Percentiles rank a stretch among this genome's conserved stretches.
phyloP scores from a whole-genome alignment of 2,888 invertebrate genomes.

The Eugnorisma glareosa region DNA sequence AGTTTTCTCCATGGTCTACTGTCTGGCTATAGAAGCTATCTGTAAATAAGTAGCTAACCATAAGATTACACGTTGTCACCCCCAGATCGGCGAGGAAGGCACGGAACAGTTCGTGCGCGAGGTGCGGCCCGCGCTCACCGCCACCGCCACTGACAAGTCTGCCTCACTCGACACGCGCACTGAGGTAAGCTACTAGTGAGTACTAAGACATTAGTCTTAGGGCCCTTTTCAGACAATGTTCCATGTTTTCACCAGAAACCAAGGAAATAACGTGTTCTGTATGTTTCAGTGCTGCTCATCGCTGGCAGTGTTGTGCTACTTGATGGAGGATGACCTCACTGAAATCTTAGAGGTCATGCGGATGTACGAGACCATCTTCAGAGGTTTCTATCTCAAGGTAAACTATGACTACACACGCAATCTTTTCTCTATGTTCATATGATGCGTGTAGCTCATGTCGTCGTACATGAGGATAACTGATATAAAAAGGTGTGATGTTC shows the following conservation, averaged over 20 bases:
- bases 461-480: background rate
- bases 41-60: background rate
- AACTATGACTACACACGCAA: background rate
- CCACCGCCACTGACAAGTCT: constrained; percentile 94
- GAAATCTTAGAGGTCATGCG: constrained; percentile 94
- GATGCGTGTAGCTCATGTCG: background rate
- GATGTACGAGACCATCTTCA: constrained; percentile 94
- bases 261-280: background rate
- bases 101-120: constrained; percentile 93
- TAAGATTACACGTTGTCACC: no score
- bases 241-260: background rate
- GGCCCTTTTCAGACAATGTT: no score
- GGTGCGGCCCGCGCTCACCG: constrained; percentile 93
- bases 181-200: no score
- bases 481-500: background rate
- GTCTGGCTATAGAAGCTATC: background rate
- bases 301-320: constrained; percentile 95
- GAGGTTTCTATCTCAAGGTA: constrained; percentile 94
- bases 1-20: no score
- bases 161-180: constrained; percentile 94
- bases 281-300: constrained; percentile 94
- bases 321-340: constrained; percentile 94
- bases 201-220: no score
- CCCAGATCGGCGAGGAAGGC: constrained; percentile 89
- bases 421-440: background rate